Evolutionary conservation across 2,888 invertebrate genomes (phyloP).

Genomic region (Venusia cambrica): DNA sequence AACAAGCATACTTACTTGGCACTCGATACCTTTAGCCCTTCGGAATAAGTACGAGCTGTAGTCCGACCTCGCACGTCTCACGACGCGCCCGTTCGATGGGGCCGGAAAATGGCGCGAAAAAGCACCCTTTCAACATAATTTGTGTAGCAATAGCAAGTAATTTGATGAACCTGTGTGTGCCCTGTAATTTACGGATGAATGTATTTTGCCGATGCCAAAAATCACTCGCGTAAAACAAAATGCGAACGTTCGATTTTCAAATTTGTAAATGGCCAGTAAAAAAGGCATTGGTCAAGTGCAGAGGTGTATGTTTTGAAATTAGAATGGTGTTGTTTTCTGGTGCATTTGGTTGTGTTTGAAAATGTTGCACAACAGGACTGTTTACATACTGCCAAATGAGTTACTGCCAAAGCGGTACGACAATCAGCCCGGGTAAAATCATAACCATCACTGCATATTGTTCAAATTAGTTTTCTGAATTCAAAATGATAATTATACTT

Average conservation of each 20-base stretch:
- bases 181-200: too few species aligned
- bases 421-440: conserved; percentile 61
- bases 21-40: conserved; percentile 64
- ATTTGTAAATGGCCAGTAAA: conserved; percentile 7
- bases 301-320: conserved; percentile 1
- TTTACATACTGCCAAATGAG: conserved; percentile 74
- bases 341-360: conserved; percentile 32
- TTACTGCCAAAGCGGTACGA: conserved; percentile 71
- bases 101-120: conserved; percentile 53
- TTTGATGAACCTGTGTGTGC: too few species aligned
- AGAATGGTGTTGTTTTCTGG: conserved; percentile 14
- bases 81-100: conserved; percentile 51
- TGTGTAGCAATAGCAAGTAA: not conserved
- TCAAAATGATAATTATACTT: too few species aligned
- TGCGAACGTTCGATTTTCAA: conserved; percentile 15
- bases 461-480: too few species aligned
- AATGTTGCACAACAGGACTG: conserved; percentile 73
- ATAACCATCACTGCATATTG: too few species aligned
- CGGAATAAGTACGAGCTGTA: conserved; percentile 51
- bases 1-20: conserved; percentile 55
- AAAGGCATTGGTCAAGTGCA: conserved; percentile 2
- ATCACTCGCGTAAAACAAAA: conserved; percentile 8
- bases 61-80: conserved; percentile 57
- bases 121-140: conserved; percentile 5
- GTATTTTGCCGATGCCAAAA: conserved; percentile 1